phyloP scores from a whole-genome alignment of 2,113 vertebrate genomes.

The Siniperca chuatsi region DNA sequence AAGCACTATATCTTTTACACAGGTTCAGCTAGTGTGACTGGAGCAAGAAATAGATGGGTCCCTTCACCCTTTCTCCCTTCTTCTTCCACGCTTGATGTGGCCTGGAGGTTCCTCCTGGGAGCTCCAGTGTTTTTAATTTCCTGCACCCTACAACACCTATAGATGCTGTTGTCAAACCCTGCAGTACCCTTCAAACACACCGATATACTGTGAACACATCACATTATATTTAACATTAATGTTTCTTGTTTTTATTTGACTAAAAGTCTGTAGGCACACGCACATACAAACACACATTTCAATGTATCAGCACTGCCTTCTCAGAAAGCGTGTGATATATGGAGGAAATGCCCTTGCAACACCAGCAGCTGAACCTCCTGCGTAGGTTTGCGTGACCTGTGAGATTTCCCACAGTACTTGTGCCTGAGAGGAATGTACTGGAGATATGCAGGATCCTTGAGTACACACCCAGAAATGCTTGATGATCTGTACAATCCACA shows the following conservation, averaged over 20 bases:
- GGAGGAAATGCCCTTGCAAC: slow-evolving; percentile 2
- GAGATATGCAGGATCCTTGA: slow-evolving; percentile 47
- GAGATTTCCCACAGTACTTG: slow-evolving; percentile 58
- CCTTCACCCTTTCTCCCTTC: slow-evolving; percentile 3
- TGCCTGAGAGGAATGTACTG: slow-evolving; percentile 64
- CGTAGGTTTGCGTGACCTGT: slow-evolving; percentile 57
- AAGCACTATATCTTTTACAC: slow-evolving; percentile 2
- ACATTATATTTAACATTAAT: slow-evolving; percentile 16
- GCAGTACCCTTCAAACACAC: slow-evolving; percentile 12
- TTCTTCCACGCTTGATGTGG: neutral
- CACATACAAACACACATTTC: neutral
- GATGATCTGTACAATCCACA: slow-evolving; percentile 31
- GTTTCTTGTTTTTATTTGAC: slow-evolving; percentile 7
- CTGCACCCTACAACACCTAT: slow-evolving; percentile 39
- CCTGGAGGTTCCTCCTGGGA: slow-evolving; percentile 21
- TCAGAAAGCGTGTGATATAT: slow-evolving; percentile 37
- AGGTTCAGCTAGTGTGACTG: slow-evolving; percentile 10
- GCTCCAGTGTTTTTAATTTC: slow-evolving; percentile 30
- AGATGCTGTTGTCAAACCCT: slow-evolving; percentile 47
- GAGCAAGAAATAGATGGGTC: slow-evolving; percentile 33
- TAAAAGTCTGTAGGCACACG: neutral
- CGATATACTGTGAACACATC: slow-evolving; percentile 41
- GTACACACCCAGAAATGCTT: slow-evolving; percentile 66
- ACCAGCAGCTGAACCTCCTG: slow-evolving; percentile 2
- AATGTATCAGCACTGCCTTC: neutral